Evolutionary conservation across 2,797 vertebrate species (phyloP).

Genomic region (Calcarius lapponicus): DNA sequence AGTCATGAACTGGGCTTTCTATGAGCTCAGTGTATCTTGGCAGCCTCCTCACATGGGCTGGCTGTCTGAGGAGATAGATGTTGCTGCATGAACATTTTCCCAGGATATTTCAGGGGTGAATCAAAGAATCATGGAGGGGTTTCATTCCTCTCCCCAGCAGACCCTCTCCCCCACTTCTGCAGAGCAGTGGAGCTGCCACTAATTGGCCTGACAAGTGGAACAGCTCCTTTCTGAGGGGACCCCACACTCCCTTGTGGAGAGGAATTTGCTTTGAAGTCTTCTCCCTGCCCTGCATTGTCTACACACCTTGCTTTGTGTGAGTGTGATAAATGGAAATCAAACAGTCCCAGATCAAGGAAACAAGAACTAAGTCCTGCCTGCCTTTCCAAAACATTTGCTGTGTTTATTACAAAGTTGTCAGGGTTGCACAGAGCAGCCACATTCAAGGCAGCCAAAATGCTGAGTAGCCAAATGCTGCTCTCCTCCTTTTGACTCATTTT

Average conservation of each 20-base stretch:
- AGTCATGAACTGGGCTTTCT: background rate
- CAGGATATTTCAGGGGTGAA: background rate
- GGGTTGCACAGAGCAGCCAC: background rate
- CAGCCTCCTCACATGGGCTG: background rate
- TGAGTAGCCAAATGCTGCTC: background rate
- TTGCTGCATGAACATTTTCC: slow-evolving; percentile 1
- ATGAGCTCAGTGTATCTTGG: background rate
- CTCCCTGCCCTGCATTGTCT: slow-evolving; percentile 23
- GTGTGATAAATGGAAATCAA: slow-evolving; percentile 28
- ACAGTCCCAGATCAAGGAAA: background rate
- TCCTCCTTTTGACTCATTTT: background rate
- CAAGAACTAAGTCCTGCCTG: background rate
- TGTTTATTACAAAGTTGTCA: background rate
- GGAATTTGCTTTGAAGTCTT: slow-evolving; percentile 37
- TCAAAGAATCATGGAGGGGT: background rate
- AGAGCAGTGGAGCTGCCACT: background rate
- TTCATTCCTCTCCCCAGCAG: background rate
- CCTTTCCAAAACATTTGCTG: background rate
- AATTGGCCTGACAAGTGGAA: slow-evolving; percentile 52
- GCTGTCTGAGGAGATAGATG: background rate
- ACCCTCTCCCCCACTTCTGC: background rate
- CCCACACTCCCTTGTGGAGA: background rate
- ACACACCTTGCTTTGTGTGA: slow-evolving; percentile 27
- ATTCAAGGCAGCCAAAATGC: background rate
- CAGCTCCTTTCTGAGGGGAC: background rate